phyloP scores from a whole-genome alignment of 2,888 invertebrate species.

The Apomyelois bistriatella region DNA sequence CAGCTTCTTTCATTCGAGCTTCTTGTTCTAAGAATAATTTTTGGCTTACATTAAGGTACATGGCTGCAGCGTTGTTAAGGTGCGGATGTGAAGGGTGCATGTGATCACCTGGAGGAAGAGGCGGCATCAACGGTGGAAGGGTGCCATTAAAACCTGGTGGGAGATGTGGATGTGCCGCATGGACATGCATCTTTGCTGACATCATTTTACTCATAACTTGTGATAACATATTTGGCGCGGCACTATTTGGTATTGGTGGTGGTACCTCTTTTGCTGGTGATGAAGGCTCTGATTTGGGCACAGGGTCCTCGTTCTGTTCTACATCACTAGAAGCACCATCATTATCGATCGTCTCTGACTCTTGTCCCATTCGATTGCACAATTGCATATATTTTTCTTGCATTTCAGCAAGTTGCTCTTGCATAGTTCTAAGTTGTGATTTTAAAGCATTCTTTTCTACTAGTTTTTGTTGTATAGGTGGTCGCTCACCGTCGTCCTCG shows the following conservation, averaged over 20 bases:
- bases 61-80: constrained; percentile 83
- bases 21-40: constrained; percentile 89
- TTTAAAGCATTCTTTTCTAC: constrained; percentile 93
- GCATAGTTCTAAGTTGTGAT: constrained; percentile 91
- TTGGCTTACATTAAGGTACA: constrained; percentile 89
- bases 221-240: constrained; percentile 78
- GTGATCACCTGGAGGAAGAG: constrained; percentile 74
- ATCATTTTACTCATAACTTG: constrained; percentile 85
- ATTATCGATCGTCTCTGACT: constrained; percentile 86
- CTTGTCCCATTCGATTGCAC: constrained; percentile 91
- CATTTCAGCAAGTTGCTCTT: constrained; percentile 94
- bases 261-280: constrained; percentile 77
- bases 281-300: constrained; percentile 80
- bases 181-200: constrained; percentile 81
- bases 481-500: constrained; percentile 87
- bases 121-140: constrained; percentile 75
- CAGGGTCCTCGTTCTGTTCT: constrained; percentile 76
- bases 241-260: constrained; percentile 61
- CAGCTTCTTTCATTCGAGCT: constrained; percentile 85
- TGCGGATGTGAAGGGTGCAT: constrained; percentile 78
- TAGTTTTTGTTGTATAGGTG: constrained; percentile 90
- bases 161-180: constrained; percentile 76
- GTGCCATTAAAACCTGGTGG: constrained; percentile 82
- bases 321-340: constrained; percentile 88
- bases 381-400: constrained; percentile 94